These are phyloP conservation scores for Erannis defoliaria DNA, from an alignment of 2,888 invertebrate genomes.

Conservation along the genomic window DNA sequence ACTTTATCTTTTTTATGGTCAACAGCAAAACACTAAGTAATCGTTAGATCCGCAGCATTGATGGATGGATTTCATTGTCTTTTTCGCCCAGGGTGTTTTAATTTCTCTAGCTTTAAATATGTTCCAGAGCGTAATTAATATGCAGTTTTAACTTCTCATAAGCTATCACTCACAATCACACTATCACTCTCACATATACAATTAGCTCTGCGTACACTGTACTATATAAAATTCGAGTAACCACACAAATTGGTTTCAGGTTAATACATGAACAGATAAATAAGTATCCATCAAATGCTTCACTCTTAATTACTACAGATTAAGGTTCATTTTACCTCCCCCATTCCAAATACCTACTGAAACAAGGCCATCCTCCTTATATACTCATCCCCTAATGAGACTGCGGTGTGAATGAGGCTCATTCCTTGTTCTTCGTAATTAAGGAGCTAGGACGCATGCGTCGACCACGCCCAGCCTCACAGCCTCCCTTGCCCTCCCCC, in stretches of 20 bases:
- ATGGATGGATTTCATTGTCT: too few species aligned
- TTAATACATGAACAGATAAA: neutral
- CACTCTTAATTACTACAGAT: slow-evolving; percentile 48
- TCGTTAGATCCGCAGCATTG: too few species aligned
- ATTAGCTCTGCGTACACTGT: neutral
- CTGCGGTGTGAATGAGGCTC: slow-evolving; percentile 77
- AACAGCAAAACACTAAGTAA: too few species aligned
- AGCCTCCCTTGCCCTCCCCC: slow-evolving; percentile 73
- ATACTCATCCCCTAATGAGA: slow-evolving; percentile 71
- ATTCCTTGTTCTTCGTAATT: slow-evolving; percentile 76
- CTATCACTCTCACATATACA: neutral
- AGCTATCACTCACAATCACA: too few species aligned
- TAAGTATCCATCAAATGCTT: neutral
- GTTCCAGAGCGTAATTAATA: too few species aligned
- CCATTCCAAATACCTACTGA: slow-evolving; percentile 32
- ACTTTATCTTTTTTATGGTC: too few species aligned
- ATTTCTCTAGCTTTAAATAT: too few species aligned
- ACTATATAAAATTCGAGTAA: neutral
- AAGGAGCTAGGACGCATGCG: slow-evolving; percentile 78
- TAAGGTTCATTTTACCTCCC: slow-evolving; percentile 53
- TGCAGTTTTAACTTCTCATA: too few species aligned
- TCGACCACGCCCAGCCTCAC: slow-evolving; percentile 80
- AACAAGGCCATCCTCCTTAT: slow-evolving; percentile 39
- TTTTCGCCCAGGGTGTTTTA: too few species aligned
- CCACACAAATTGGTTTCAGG: neutral